Evolutionary conservation across 2,797 vertebrate genomes (phyloP).

Genomic region (Galago senegalensis): DNA sequence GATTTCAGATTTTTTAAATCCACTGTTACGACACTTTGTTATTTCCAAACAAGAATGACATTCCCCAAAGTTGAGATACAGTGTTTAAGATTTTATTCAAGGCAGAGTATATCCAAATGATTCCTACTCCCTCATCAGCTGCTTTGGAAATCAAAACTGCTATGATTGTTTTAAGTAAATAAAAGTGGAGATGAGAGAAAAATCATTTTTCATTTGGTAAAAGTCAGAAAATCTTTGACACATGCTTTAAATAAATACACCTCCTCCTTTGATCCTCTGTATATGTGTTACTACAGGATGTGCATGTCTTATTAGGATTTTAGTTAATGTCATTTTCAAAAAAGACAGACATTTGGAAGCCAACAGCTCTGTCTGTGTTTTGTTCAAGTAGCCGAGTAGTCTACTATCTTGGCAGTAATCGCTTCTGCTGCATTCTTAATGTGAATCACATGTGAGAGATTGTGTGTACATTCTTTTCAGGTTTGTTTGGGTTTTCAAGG

Average conservation of each 20-base stretch:
- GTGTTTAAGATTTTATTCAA: constrained; percentile 19
- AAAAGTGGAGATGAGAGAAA: constrained; percentile 44
- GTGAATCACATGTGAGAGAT: constrained; percentile 15
- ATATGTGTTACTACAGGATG: not conserved
- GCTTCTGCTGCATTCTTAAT: constrained; percentile 23
- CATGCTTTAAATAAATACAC: not conserved
- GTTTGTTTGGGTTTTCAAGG: constrained; percentile 61
- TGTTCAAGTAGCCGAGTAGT: constrained; percentile 35
- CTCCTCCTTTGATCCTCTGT: constrained; percentile 35
- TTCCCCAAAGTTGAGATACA: constrained; percentile 42
- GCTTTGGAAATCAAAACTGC: constrained; percentile 50
- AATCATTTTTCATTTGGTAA: constrained; percentile 41
- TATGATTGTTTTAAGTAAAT: constrained; percentile 46
- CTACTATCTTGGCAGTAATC: not conserved
- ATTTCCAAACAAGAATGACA: constrained; percentile 1
- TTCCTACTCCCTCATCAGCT: not conserved
- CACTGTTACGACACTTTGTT: not conserved
- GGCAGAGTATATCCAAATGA: not conserved
- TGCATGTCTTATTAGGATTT: constrained; percentile 47
- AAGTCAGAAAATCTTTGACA: constrained; percentile 69
- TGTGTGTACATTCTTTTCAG: not conserved
- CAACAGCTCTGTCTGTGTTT: not conserved
- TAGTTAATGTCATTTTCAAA: constrained; percentile 56
- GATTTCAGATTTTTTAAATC: not conserved
- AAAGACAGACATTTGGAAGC: constrained; percentile 60